phyloP scores from a whole-genome alignment of 2,797 vertebrate genomes.

The Champsocephalus gunnari region DNA sequence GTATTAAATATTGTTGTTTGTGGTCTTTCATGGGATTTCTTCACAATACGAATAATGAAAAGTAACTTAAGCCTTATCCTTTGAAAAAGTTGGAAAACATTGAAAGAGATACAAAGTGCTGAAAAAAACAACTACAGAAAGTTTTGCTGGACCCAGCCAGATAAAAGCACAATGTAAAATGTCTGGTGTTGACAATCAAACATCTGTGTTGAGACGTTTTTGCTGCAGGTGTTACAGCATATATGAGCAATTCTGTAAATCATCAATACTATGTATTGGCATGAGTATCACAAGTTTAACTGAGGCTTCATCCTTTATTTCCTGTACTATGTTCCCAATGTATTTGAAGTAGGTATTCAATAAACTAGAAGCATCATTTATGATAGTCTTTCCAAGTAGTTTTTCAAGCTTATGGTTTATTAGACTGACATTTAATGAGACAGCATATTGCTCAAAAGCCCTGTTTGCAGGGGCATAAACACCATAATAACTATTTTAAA shows the following conservation, averaged over 20 bases:
- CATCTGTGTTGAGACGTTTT: background rate
- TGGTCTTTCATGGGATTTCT: background rate
- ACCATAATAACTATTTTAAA: background rate
- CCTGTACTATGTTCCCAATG: background rate
- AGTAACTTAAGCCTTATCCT: too few species aligned
- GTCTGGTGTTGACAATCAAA: too few species aligned
- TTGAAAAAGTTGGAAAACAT: too few species aligned
- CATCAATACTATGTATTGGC: background rate
- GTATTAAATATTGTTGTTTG: background rate
- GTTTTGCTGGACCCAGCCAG: too few species aligned
- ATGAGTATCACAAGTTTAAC: background rate
- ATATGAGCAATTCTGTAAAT: background rate
- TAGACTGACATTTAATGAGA: background rate
- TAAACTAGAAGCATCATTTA: background rate
- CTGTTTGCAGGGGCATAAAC: constrained; percentile 8
- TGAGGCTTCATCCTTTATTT: background rate
- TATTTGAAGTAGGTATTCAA: background rate
- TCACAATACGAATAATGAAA: too few species aligned
- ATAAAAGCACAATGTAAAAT: too few species aligned
- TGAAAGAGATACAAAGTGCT: too few species aligned
- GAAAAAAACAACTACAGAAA: too few species aligned
- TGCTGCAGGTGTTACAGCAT: background rate
- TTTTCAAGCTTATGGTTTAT: background rate
- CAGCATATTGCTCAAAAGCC: constrained; percentile 7
- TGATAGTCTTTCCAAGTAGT: background rate